These are phyloP conservation scores for Aix galericulata DNA, from an alignment of 2,113 vertebrate species.

Conservation along the genomic window DNA sequence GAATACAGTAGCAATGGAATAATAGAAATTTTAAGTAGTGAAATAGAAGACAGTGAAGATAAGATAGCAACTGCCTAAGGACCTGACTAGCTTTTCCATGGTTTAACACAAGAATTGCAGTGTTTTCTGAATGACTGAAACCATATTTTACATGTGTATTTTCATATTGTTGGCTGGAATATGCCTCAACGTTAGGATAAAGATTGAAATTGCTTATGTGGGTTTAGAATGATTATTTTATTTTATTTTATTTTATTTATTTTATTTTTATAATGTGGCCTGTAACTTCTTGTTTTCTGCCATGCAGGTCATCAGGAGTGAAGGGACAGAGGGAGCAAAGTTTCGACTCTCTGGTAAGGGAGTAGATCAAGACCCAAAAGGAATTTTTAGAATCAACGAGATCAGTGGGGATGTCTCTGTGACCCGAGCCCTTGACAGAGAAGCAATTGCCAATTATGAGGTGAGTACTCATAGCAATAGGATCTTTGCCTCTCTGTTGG, in stretches of 20 bases:
- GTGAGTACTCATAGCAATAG: constrained; percentile 70
- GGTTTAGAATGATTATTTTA: neutral
- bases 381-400: constrained; percentile 90
- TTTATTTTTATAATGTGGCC: neutral
- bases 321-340: constrained; percentile 82
- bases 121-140: neutral
- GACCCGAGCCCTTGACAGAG: constrained; percentile 88
- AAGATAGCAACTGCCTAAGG: neutral
- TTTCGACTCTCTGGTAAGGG: constrained; percentile 92
- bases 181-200: neutral
- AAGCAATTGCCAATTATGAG: constrained; percentile 85
- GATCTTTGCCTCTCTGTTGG: neutral
- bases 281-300: neutral
- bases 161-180: neutral
- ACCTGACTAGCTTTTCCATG: neutral
- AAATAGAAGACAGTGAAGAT: neutral
- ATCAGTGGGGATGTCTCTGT: constrained; percentile 88
- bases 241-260: too few species aligned
- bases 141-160: neutral
- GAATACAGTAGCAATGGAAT: neutral
- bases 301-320: constrained; percentile 85
- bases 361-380: constrained; percentile 92
- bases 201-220: neutral
- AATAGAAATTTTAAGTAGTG: neutral
- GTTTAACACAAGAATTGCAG: neutral